These are phyloP conservation scores for Danio albolineatus DNA, from an alignment of 2,797 vertebrate genomes.

Conservation along the genomic window DNA sequence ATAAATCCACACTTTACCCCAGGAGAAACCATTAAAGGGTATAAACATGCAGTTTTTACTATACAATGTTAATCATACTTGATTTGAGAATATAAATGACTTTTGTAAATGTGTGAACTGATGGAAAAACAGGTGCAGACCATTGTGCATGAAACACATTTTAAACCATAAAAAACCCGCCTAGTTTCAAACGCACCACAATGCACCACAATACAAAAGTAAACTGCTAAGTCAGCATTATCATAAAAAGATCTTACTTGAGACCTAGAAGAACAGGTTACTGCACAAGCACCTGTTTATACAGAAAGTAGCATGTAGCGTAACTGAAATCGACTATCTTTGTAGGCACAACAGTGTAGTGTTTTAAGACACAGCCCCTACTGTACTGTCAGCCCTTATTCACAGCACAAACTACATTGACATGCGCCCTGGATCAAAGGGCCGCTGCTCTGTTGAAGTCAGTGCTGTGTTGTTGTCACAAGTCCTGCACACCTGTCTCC, in stretches of 20 bases:
- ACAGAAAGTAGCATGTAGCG: neutral
- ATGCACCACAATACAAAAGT: too few relatives aligned
- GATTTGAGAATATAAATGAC: neutral
- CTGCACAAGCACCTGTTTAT: neutral
- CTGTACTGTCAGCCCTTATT: constrained; percentile 28
- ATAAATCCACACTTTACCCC: neutral
- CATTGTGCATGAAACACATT: neutral
- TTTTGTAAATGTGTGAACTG: neutral
- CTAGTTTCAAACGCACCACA: neutral
- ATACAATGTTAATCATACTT: neutral
- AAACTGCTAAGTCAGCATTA: neutral
- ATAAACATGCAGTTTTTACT: neutral
- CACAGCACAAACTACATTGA: constrained; percentile 4
- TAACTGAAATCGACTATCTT: neutral
- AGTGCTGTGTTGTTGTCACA: constrained; percentile 31
- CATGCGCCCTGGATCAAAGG: constrained; percentile 27
- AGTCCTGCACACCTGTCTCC: neutral
- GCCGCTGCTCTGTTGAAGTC: constrained; percentile 21
- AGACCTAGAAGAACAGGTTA: neutral
- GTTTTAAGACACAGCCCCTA: constrained; percentile 19
- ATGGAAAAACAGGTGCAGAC: neutral
- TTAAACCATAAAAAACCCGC: neutral
- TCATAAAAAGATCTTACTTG: neutral
- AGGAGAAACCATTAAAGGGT: neutral
- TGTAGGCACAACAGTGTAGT: neutral